A percentile compares a stretch with the other conserved stretches of the same genome.
Evolutionary conservation across 2,888 invertebrate genomes (phyloP).

Genomic region (Patella depressa): DNA sequence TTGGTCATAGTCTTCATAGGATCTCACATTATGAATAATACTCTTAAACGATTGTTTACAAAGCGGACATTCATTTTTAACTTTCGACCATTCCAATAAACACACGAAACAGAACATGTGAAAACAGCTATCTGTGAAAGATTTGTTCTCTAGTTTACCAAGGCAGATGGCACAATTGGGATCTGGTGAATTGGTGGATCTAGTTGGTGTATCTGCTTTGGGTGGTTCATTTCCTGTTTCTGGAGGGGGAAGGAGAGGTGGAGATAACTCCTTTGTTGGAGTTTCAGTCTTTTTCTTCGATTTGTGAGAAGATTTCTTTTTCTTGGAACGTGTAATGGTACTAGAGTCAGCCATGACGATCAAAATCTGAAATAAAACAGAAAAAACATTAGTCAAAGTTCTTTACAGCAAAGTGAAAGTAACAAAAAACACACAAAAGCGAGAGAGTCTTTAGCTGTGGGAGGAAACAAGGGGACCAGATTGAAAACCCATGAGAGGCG

Average conservation of each 20-base stretch:
- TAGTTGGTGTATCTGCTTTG: slow-evolving; percentile 23
- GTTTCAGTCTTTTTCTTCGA: not conserved
- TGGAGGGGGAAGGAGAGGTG: not conserved
- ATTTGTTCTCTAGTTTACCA: slow-evolving; percentile 87
- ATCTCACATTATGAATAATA: slow-evolving; percentile 92
- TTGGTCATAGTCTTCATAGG: slow-evolving; percentile 89
- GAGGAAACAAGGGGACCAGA: too few relatives aligned
- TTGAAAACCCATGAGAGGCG: too few relatives aligned
- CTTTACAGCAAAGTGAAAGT: too few relatives aligned
- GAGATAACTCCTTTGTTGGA: not conserved
- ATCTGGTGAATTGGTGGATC: slow-evolving; percentile 50
- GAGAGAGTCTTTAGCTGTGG: too few relatives aligned
- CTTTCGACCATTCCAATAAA: slow-evolving; percentile 93
- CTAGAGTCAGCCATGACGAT: not conserved
- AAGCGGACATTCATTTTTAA: slow-evolving; percentile 76
- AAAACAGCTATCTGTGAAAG: slow-evolving; percentile 91
- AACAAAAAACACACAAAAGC: too few relatives aligned
- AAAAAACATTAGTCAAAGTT: too few relatives aligned
- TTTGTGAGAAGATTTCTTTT: not conserved
- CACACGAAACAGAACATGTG: slow-evolving; percentile 96
- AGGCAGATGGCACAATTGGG: slow-evolving; percentile 92
- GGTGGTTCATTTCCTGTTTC: slow-evolving; percentile 9
- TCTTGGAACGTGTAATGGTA: not conserved
- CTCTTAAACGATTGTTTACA: slow-evolving; percentile 93
- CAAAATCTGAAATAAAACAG: not conserved